A percentile compares a stretch with the other conserved stretches of the same genome.
Evolutionary conservation across 2,888 invertebrate genomes (phyloP).

Genomic region (Aphodius granarius): DNA sequence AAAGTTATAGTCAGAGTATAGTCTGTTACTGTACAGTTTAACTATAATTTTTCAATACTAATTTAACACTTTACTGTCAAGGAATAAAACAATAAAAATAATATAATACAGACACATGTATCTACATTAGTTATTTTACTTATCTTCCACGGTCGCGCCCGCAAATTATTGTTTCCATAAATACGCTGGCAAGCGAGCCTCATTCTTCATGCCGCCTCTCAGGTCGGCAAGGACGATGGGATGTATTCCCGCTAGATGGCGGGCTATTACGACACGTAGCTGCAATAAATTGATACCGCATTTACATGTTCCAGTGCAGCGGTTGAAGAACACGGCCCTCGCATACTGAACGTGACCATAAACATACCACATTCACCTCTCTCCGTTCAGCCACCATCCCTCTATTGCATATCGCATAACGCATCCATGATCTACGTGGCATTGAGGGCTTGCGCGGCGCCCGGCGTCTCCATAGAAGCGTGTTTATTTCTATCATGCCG

Average conservation of each 20-base stretch:
- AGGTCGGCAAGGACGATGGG: not conserved
- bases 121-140: not conserved
- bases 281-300: constrained; percentile 42
- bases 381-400: not conserved
- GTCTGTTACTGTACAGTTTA: too few relatives aligned
- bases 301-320: constrained; percentile 40
- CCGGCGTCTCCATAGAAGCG: not conserved
- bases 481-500: not conserved
- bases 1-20: too few relatives aligned
- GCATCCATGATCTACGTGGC: too few relatives aligned
- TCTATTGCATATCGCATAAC: not conserved
- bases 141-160: not conserved
- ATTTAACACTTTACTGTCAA: too few relatives aligned
- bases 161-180: not conserved
- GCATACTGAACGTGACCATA: constrained; percentile 39
- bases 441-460: not conserved
- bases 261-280: constrained; percentile 25
- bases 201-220: constrained; percentile 2
- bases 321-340: constrained; percentile 36
- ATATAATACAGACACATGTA: too few relatives aligned
- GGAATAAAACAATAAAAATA: too few relatives aligned
- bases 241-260: not conserved
- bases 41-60: too few relatives aligned
- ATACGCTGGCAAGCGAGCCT: not conserved
- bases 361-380: constrained; percentile 32